Evolutionary conservation across 2,113 vertebrate genomes (phyloP).

Genomic region (Rhynchomys soricoides): DNA sequence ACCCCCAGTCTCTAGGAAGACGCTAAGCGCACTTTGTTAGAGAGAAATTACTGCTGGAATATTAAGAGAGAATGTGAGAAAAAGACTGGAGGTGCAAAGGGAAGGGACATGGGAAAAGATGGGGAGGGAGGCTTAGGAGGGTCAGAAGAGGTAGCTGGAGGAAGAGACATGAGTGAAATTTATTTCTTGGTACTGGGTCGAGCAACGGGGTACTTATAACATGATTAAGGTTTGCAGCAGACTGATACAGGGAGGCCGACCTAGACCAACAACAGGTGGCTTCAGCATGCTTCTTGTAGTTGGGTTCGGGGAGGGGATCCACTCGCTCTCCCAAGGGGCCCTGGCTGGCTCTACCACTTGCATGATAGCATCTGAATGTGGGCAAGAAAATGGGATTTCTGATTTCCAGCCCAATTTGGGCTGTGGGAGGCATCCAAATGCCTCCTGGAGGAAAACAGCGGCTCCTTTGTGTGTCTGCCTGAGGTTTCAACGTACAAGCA

Average conservation of each 20-base stretch:
- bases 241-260: neutral
- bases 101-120: neutral
- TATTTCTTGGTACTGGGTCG: neutral
- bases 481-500: slow-evolving; percentile 77
- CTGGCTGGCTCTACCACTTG: neutral
- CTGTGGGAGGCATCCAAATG: slow-evolving; percentile 77
- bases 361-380: slow-evolving; percentile 15
- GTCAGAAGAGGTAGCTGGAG: neutral
- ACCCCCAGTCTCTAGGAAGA: neutral
- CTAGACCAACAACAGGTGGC: slow-evolving; percentile 79
- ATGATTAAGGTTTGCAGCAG: neutral
- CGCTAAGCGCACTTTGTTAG: neutral
- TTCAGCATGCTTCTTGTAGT: neutral
- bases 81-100: no score
- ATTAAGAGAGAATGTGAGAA: neutral
- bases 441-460: slow-evolving; percentile 72
- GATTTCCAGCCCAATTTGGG: slow-evolving; percentile 27
- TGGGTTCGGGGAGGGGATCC: neutral
- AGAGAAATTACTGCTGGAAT: slow-evolving; percentile 39
- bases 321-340: neutral
- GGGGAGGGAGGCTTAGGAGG: neutral
- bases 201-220: neutral
- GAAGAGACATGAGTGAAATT: neutral
- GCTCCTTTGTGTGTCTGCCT: slow-evolving; percentile 73
- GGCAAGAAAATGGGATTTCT: slow-evolving; percentile 54